Evolutionary conservation across 2,113 vertebrate genomes (phyloP).

Genomic region (Dermatemys mawii): DNA sequence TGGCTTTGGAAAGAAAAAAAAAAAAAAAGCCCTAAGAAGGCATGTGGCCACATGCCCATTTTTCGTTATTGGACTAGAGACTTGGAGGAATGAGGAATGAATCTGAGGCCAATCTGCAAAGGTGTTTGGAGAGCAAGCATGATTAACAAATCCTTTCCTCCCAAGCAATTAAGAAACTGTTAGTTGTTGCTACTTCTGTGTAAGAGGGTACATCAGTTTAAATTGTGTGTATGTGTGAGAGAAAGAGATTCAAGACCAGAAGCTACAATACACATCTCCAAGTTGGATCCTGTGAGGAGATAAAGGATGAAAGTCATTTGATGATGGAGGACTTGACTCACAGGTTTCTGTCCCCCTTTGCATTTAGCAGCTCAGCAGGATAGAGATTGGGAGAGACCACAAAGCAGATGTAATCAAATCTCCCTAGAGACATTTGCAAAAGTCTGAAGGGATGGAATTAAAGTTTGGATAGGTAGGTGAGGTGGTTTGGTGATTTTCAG

Average conservation of each 20-base stretch:
- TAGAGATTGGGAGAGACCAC: not conserved
- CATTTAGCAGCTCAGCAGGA: not conserved
- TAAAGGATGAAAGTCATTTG: conserved; percentile 1
- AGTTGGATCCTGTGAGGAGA: not conserved
- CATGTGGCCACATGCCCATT: not conserved
- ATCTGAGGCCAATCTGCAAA: not conserved
- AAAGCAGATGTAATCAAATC: conserved; percentile 13
- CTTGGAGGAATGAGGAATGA: not conserved
- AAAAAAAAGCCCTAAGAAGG: not conserved
- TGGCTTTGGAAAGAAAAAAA: not conserved
- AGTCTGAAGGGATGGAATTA: conserved; percentile 23
- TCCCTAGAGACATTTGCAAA: not conserved
- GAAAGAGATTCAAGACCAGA: not conserved
- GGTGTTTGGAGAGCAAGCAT: not conserved
- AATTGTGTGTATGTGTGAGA: not conserved
- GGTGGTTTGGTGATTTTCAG: not conserved
- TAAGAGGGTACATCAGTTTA: not conserved
- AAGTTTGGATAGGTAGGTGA: not conserved
- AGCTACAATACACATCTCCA: not conserved
- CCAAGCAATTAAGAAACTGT: not conserved
- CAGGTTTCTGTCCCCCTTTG: not conserved
- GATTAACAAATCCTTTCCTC: not conserved
- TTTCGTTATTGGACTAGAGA: not conserved
- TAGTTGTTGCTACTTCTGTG: not conserved
- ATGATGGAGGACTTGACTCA: not conserved